Evolutionary conservation across 53 echinoderm and acorn worm species (phyloP), one percentile per base, ranked within the genome.

Genomic region (Pentamera pediparva): DNA sequence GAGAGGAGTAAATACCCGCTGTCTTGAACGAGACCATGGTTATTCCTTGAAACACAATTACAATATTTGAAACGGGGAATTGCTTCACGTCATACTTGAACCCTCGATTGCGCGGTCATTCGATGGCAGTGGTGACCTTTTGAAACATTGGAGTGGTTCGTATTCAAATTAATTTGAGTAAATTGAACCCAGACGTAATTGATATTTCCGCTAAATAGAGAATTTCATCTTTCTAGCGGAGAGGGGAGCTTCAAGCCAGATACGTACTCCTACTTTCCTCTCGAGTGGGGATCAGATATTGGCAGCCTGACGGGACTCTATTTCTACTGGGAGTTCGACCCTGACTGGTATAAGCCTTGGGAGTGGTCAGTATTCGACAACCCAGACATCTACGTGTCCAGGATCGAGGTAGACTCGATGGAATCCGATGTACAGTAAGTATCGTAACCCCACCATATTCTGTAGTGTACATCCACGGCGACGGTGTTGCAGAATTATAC

Each of bases 251-350:
- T 75, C 65, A 31, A 54, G 35, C 89, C 86, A 12, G 86, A 80
- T 21, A 45, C 74, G 15, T 32, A 59, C 27, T 59, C 54, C 61
- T 59, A 55, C n/a, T 86, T 67, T 21, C 35, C 45, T 25, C 52
- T 79, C 6, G 67, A 70, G 11, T 47, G 64, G 33, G 56, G 56
- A 9, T 37, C 45, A 6, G 32, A 78, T 28, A 34, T 83, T 5
- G 86, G 86, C 25, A 58, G 60, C 9, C 27, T 89, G 51, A 75
- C 70, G 4, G 89, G 86, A 10, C 32, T 89, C 27, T 76, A 78
- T 55, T 89, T 89, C 71, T 87, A 89, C 40, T 89, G 89, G 89
- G 78, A 78, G 47, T 89, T 87, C 60, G 89, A 89, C 34, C 61
- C 86, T 21, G 86, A 64, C 18, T 89, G 89, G 89, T 89, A 89